A percentile compares a stretch with the other conserved stretches of the same genome.
Conservation (phyloP, 1,140 invertebrate genomes). For the Pachypsylla venusta region DNA sequence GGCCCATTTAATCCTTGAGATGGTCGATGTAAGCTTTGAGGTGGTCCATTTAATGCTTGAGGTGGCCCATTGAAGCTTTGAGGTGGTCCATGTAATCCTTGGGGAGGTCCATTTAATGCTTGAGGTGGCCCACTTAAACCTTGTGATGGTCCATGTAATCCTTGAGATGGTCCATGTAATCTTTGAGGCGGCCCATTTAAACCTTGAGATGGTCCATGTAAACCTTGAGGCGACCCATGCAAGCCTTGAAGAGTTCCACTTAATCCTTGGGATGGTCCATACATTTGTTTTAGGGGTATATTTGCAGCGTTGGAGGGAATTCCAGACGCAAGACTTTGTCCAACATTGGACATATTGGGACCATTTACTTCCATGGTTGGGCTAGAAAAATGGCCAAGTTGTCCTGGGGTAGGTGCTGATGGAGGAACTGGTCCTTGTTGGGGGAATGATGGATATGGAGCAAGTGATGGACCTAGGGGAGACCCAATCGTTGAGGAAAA, state of each 20-base stretch:
- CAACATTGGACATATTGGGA: too few relatives aligned
- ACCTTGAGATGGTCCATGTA: not conserved
- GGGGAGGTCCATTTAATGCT: not conserved
- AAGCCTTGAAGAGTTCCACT: not conserved
- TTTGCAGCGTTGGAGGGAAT: too few relatives aligned
- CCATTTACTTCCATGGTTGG: too few relatives aligned
- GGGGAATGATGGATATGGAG: too few relatives aligned
- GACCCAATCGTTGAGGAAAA: too few relatives aligned
- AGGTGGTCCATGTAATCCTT: not conserved
- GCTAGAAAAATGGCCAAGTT: too few relatives aligned
- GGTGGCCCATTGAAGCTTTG: not conserved
- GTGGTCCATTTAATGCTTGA: not conserved
- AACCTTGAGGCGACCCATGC: not conserved
- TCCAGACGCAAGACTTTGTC: too few relatives aligned
- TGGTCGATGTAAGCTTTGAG: not conserved
- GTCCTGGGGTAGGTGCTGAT: too few relatives aligned
- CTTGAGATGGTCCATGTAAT: too few relatives aligned
- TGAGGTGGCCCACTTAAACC: not conserved
- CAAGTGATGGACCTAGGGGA: too few relatives aligned
- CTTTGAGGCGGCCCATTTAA: not conserved
- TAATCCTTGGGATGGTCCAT: not conserved
- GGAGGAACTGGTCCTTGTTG: too few relatives aligned
- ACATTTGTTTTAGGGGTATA: too few relatives aligned
- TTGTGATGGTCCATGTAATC: not conserved
- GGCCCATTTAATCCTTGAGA: not conserved